Evolutionary conservation across 2,113 vertebrate species (phyloP).

Genomic region (Manacus vitellinus): DNA sequence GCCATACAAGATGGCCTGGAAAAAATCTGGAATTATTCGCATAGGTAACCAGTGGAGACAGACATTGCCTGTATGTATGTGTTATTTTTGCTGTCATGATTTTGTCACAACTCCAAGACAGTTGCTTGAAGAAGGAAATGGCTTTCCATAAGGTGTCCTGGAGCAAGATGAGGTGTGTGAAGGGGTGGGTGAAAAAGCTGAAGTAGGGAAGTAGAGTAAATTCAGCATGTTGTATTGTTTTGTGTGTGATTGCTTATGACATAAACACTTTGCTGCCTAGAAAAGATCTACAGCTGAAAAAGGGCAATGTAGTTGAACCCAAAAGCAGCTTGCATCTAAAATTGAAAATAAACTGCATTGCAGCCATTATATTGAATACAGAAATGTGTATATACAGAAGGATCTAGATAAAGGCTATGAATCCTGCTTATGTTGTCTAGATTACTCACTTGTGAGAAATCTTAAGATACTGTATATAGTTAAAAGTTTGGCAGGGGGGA

Average conservation of each 20-base stretch:
- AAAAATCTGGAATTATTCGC: neutral
- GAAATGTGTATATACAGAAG: neutral
- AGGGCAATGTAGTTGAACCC: neutral
- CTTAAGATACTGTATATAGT: neutral
- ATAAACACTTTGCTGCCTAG: neutral
- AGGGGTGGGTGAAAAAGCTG: neutral
- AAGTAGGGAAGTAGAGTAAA: neutral
- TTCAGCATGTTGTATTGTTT: neutral
- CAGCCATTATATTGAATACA: neutral
- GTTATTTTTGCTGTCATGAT: neutral
- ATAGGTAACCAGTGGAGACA: neutral
- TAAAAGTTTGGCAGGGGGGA: neutral
- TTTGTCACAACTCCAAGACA: neutral
- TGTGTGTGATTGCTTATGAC: neutral
- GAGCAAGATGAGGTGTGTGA: neutral
- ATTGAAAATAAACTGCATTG: neutral
- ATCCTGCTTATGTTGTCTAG: neutral
- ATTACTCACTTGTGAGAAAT: neutral
- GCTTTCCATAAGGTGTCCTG: neutral
- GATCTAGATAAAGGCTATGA: neutral
- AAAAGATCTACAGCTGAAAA: neutral
- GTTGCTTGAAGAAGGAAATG: neutral
- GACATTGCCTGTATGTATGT: neutral
- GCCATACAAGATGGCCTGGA: neutral
- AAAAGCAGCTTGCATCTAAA: neutral